These are phyloP conservation scores for Misgurnus anguillicaudatus DNA, from an alignment of 2,113 vertebrate species.

Conservation along the genomic window DNA sequence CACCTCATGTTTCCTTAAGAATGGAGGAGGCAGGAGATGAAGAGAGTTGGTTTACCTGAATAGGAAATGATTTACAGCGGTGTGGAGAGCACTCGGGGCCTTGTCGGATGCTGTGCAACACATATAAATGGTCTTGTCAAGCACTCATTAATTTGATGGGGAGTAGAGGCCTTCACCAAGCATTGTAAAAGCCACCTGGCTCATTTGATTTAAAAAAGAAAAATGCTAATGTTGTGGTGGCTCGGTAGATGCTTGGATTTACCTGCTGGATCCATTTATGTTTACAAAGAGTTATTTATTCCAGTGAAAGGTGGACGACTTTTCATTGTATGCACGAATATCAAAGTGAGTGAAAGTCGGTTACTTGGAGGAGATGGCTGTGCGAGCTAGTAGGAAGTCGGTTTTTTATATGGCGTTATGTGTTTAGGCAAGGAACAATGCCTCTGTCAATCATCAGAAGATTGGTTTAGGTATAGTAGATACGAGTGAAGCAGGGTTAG, in stretches of 20 bases:
- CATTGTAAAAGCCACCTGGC: constrained; percentile 21
- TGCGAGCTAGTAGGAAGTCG: not conserved
- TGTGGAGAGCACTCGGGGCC: constrained; percentile 36
- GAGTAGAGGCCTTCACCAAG: constrained; percentile 33
- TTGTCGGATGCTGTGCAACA: constrained; percentile 36
- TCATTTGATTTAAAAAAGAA: constrained; percentile 6
- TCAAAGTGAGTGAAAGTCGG: constrained; percentile 34
- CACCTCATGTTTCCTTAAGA: not conserved
- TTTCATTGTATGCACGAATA: constrained; percentile 20
- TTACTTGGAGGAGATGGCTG: constrained; percentile 10
- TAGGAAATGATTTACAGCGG: constrained; percentile 32
- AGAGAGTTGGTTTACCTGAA: constrained; percentile 5
- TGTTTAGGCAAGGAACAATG: constrained; percentile 22
- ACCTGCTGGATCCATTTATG: not conserved
- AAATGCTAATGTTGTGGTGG: constrained; percentile 3
- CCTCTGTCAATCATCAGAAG: constrained; percentile 31
- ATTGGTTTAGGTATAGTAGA: constrained; percentile 20
- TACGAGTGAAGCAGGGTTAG: constrained; percentile 12
- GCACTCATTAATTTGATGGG: constrained; percentile 43
- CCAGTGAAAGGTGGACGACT: constrained; percentile 5
- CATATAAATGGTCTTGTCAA: constrained; percentile 48
- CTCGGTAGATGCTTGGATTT: not conserved
- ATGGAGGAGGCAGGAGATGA: not conserved
- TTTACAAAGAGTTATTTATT: constrained; percentile 31
- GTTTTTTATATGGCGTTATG: constrained; percentile 13